Evolutionary conservation across 2,888 invertebrate species (phyloP).

Genomic region (Nephrocerus scutellatus): DNA sequence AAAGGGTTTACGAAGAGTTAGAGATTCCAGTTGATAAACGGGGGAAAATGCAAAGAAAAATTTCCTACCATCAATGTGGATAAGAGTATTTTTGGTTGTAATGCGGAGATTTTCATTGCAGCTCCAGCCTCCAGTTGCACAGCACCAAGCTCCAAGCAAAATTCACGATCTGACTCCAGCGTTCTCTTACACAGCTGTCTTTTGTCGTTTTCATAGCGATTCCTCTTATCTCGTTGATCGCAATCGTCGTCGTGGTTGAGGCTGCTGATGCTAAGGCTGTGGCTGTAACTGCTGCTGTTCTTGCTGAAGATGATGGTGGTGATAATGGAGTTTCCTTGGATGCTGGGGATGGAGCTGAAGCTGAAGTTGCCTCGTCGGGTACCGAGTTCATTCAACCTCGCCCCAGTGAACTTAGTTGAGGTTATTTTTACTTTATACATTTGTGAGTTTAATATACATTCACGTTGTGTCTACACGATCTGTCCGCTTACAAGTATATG

Average conservation of each 20-base stretch:
- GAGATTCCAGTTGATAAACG: no score
- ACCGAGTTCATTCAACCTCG: slow-evolving; percentile 48
- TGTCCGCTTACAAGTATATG: no score
- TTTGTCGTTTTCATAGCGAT: slow-evolving; percentile 20
- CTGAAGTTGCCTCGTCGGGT: slow-evolving; percentile 17
- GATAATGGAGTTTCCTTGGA: slow-evolving; percentile 12
- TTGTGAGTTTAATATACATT: no score
- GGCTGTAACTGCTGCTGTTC: background rate
- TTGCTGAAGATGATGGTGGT: slow-evolving; percentile 11
- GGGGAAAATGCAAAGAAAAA: no score
- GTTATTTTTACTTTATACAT: slow-evolving; percentile 43
- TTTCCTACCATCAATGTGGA: no score
- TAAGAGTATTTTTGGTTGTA: background rate
- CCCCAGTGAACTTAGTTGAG: slow-evolving; percentile 49
- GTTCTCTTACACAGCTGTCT: slow-evolving; percentile 15
- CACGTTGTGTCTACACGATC: no score
- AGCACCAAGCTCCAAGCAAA: background rate
- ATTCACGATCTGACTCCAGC: slow-evolving; percentile 9
- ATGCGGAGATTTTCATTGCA: background rate
- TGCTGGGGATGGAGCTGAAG: background rate
- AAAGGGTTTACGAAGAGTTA: no score
- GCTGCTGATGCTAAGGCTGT: background rate
- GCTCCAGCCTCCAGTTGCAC: background rate
- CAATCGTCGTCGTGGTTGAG: background rate
- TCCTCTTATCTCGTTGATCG: slow-evolving; percentile 5